Evolutionary conservation across 2,888 invertebrate genomes (phyloP).

Genomic region (Aricia artaxerxes): DNA sequence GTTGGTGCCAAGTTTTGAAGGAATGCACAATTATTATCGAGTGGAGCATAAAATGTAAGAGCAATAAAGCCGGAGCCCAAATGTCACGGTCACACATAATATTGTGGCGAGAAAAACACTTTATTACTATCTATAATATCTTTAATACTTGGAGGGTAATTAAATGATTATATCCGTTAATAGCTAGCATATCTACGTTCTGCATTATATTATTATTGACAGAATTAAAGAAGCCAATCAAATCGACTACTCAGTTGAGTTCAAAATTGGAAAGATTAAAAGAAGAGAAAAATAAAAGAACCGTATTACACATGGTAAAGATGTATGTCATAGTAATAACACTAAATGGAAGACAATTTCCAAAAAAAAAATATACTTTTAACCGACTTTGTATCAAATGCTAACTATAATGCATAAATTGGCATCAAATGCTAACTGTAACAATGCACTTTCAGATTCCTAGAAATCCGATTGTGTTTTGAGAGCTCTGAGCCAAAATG

Average conservation of each 20-base stretch:
- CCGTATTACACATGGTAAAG: too few relatives aligned
- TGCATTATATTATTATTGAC: too few relatives aligned
- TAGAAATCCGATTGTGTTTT: too few relatives aligned
- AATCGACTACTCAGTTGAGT: background rate
- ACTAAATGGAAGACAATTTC: too few relatives aligned
- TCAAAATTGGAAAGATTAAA: background rate
- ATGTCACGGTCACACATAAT: background rate
- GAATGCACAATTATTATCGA: constrained; percentile 9
- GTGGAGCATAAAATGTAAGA: constrained; percentile 4
- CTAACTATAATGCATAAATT: too few relatives aligned
- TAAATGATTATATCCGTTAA: background rate
- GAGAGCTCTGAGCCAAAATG: too few relatives aligned
- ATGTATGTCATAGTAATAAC: too few relatives aligned
- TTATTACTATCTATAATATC: background rate
- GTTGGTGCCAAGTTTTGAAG: constrained; percentile 8
- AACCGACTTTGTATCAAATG: too few relatives aligned
- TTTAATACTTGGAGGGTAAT: background rate
- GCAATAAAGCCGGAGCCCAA: background rate
- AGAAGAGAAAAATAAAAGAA: background rate
- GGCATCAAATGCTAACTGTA: too few relatives aligned
- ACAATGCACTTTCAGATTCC: too few relatives aligned
- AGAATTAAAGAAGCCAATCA: background rate
- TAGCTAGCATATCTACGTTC: background rate
- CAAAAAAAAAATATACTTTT: too few relatives aligned
- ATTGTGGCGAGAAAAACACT: background rate